phyloP scores from a whole-genome alignment of 2,888 invertebrate genomes.

The Ecdyonurus torrentis region DNA sequence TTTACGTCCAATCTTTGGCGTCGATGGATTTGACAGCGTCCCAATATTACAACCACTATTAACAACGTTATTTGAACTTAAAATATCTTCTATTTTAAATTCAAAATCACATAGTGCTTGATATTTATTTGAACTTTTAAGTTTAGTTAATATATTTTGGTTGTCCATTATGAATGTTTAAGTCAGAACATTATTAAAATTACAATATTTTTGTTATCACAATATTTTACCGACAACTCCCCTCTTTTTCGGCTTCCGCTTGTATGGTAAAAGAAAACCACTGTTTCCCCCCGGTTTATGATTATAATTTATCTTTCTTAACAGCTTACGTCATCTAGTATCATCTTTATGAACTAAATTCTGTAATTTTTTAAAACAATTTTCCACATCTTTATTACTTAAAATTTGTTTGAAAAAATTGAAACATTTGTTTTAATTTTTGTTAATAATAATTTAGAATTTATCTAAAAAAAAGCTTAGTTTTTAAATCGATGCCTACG shows the following conservation, averaged over 20 bases:
- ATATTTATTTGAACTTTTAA: neutral
- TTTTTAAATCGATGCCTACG: too few species aligned
- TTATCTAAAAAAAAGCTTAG: too few species aligned
- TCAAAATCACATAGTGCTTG: neutral
- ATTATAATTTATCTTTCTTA: too few species aligned
- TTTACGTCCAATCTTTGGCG: neutral
- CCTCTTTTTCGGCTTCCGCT: neutral
- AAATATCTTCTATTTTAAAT: neutral
- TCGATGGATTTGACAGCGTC: neutral
- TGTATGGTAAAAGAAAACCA: neutral
- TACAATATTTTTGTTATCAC: neutral
- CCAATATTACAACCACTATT: too few species aligned
- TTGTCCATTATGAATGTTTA: neutral
- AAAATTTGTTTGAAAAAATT: too few species aligned
- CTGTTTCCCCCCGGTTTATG: neutral
- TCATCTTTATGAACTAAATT: too few species aligned
- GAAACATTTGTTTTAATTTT: too few species aligned
- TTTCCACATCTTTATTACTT: too few species aligned
- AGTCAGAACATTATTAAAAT: neutral
- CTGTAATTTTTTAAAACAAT: too few species aligned
- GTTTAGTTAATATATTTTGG: neutral
- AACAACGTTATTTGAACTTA: neutral
- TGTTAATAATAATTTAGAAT: too few species aligned
- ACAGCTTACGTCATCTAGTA: too few species aligned
- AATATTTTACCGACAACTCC: neutral